Evolutionary conservation across 2,113 vertebrate species (phyloP).

Genomic region (Gracilinanus agilis): DNA sequence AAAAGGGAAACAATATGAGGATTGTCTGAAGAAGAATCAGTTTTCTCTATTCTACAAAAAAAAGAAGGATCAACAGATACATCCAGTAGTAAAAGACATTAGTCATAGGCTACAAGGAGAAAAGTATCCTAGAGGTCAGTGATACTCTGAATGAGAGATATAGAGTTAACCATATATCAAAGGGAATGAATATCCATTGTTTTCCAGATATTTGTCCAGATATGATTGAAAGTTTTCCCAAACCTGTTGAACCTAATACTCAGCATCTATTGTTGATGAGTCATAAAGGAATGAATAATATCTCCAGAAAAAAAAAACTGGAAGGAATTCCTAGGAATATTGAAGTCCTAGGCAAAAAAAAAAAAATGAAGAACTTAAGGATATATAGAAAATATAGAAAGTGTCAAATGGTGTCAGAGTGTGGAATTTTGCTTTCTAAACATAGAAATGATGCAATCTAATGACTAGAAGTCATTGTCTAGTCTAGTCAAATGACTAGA

Average conservation of each 20-base stretch:
- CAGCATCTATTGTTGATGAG: background rate
- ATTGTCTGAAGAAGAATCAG: background rate
- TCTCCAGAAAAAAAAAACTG: background rate
- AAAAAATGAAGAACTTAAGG: background rate
- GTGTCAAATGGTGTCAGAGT: background rate
- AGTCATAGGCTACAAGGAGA: background rate
- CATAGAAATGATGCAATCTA: background rate
- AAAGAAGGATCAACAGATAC: background rate
- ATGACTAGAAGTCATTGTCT: no score
- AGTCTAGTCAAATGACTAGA: no score
- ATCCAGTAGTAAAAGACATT: background rate
- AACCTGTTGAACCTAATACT: background rate
- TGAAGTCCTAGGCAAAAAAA: background rate
- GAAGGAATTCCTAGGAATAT: background rate
- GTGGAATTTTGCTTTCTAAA: background rate
- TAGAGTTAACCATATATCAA: background rate
- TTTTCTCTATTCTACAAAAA: background rate
- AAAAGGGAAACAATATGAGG: background rate
- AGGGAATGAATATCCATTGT: background rate
- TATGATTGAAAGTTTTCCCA: background rate
- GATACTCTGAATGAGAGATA: background rate
- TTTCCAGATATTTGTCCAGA: background rate
- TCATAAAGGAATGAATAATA: background rate
- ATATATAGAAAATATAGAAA: background rate
- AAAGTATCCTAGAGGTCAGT: background rate